Evolutionary conservation across 2,113 vertebrate genomes (phyloP).

Genomic region (Gymnocephalus cernua): DNA sequence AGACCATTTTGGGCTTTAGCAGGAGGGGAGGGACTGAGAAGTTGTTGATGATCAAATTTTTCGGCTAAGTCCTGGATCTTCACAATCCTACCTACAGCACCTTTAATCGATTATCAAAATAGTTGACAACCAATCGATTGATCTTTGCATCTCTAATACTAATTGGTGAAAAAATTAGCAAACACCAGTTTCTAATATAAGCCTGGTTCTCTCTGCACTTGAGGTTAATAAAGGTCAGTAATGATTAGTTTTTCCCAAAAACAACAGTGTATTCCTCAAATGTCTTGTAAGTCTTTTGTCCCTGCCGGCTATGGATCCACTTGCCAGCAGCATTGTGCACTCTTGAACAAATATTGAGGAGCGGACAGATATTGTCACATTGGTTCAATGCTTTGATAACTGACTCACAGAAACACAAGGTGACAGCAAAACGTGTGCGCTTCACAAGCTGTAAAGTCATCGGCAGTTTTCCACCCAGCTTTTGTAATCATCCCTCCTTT

Average conservation of each 20-base stretch:
- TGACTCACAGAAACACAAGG: conserved; percentile 46
- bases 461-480: conserved; percentile 12
- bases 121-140: no score
- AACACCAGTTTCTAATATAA: background rate
- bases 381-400: conserved; percentile 37
- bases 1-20: no score
- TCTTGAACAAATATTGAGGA: conserved; percentile 12
- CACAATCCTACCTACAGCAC: no score
- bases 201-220: background rate
- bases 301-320: conserved; percentile 39
- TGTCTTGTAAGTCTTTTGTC: conserved; percentile 21
- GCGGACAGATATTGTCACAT: background rate
- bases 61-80: no score
- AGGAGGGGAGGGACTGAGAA: no score
- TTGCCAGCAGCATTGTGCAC: background rate
- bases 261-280: conserved; percentile 13
- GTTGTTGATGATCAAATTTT: no score
- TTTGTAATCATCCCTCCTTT: conserved; percentile 61
- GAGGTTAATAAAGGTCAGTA: background rate
- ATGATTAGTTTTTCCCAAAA: background rate
- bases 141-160: no score
- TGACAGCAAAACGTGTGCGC: conserved; percentile 25
- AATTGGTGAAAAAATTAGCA: background rate
- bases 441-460: conserved; percentile 11
- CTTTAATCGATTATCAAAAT: no score